Conservation (phyloP, 1,140 invertebrate species). For the Mizuhopecten yessoensis region DNA sequence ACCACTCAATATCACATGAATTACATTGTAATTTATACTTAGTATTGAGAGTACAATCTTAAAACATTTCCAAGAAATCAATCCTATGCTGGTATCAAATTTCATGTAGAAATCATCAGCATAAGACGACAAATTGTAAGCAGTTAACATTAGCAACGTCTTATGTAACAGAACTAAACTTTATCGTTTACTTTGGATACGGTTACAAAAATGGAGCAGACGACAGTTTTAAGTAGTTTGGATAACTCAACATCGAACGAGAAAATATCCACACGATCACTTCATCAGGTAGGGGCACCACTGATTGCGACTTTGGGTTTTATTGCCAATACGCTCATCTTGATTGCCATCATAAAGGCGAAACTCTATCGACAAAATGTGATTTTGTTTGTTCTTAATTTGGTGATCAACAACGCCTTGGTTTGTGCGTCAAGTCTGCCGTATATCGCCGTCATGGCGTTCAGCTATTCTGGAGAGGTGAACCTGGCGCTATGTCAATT, state of each 20-base stretch:
- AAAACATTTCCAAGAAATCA: too few species aligned
- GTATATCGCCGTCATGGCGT: slow-evolving; percentile 54
- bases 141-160: too few species aligned
- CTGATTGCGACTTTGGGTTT: slow-evolving; percentile 48
- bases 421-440: slow-evolving; percentile 53
- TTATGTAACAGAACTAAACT: too few species aligned
- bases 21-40: too few species aligned
- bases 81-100: too few species aligned
- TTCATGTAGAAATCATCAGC: too few species aligned
- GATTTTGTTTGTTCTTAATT: slow-evolving; percentile 63
- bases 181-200: not conserved
- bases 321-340: slow-evolving; percentile 46
- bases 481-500: slow-evolving; percentile 42
- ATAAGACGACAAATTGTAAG: too few species aligned
- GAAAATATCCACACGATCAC: not conserved
- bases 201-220: not conserved
- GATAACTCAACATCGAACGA: not conserved
- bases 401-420: slow-evolving; percentile 59
- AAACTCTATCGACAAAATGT: slow-evolving; percentile 55
- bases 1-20: too few species aligned
- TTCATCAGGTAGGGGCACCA: slow-evolving; percentile 50
- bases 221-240: not conserved
- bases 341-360: slow-evolving; percentile 44
- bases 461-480: slow-evolving; percentile 4
- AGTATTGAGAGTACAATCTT: too few species aligned